Evolutionary conservation across 2,113 vertebrate species (phyloP), one percentile per base, ranked within the genome.

Genomic region (Thalassarche chlororhynchos): DNA sequence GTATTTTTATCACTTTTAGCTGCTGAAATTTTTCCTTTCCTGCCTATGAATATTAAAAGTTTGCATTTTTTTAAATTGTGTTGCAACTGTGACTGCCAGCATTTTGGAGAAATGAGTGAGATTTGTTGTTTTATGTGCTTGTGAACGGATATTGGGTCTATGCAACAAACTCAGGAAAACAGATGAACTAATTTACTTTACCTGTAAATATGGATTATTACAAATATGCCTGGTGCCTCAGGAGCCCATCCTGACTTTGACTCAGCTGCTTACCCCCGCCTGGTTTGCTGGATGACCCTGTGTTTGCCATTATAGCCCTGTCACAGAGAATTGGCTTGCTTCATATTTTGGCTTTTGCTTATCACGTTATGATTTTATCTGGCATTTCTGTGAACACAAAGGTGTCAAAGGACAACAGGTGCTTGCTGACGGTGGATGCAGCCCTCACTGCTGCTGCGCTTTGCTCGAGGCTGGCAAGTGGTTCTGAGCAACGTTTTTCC

Each of bases 1-100:
- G 47, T 89, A 55, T 60, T 94, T 91, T 85, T 72, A 55, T 85
- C 52, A 51, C 29, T 86, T 96, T 74, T 74, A 44, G 44, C 42
- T 77, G 49, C 58, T 58, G 34, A 79, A 34, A 6, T 57, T 77
- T 74, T 75, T n/a, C 16, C 32, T 78, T 78, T 64, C 34, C 61
- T 95, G 65, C 66, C 44, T 24, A 8, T 57, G 78, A 90, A 69
- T 95, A 76, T 29, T 72, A 71, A 29, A 70, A 66, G 40, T 66
- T 57, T 74, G 31, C 34, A 4, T 38, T 88, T 87, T 49, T 69
- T 23, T 3, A 7, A 52, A 49, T 40, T 0, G 0, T 40, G 2
- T 91, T 91, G 70, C 57, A 52, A 44, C 36, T 57, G 42, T 60
- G 49, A 46, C 78, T 94, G 46, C 47, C 44, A 69, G 17, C 2